Conservation (phyloP, 2,113 vertebrate genomes). For the Chascanopsetta lugubris region DNA sequence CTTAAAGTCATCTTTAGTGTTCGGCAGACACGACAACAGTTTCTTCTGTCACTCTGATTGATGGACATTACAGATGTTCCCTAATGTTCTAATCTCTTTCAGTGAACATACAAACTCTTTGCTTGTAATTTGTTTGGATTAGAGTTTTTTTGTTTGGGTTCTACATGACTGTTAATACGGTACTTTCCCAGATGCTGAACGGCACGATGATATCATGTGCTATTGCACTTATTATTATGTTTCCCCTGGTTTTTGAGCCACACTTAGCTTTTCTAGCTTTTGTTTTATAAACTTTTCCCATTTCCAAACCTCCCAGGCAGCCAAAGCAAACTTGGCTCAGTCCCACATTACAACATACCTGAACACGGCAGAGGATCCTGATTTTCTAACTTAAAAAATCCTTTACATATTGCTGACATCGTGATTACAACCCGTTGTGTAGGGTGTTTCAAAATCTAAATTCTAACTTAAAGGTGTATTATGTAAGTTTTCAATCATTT, state of each 20-base stretch:
- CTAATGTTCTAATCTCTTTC: not conserved
- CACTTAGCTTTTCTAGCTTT: conserved; percentile 66
- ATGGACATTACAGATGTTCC: not conserved
- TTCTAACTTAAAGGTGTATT: too few species aligned
- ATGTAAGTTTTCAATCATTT: too few species aligned
- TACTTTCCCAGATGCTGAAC: conserved; percentile 79
- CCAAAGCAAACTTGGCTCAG: conserved; percentile 71
- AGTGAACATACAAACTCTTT: not conserved
- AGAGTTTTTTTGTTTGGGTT: conserved; percentile 12
- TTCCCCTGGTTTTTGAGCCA: conserved; percentile 68
- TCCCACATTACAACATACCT: conserved; percentile 47
- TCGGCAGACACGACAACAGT: not conserved
- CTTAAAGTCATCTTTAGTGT: conserved; percentile 20
- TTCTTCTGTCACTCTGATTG: not conserved
- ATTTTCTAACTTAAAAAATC: not conserved
- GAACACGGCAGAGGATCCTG: conserved; percentile 33
- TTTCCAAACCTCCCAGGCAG: conserved; percentile 52
- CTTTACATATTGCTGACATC: too few species aligned
- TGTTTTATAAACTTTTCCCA: conserved; percentile 67
- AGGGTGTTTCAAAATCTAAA: not conserved
- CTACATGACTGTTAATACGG: conserved; percentile 43
- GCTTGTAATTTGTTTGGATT: conserved; percentile 37
- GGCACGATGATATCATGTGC: conserved; percentile 72
- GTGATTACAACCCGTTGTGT: not conserved
- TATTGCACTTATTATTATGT: conserved; percentile 70